Evolutionary conservation across 2,113 vertebrate species (phyloP).

Genomic region (Oncorhynchus keta): DNA sequence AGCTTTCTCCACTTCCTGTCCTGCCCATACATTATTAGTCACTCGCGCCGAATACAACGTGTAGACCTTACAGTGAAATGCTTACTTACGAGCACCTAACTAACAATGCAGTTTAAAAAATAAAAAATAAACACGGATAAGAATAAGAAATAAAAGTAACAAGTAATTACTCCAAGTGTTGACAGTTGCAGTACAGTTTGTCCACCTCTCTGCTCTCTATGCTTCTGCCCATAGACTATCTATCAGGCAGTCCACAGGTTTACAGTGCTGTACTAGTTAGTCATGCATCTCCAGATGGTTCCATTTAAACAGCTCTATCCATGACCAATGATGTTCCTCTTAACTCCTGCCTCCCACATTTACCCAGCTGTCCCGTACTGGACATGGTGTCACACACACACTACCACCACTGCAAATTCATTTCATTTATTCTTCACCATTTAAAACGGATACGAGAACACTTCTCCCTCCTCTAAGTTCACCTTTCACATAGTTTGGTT

Average conservation of each 20-base stretch:
- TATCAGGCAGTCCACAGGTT: constrained; percentile 7
- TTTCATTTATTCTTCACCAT: neutral
- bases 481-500: neutral
- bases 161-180: too few species aligned
- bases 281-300: constrained; percentile 28
- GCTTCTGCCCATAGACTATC: neutral
- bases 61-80: too few species aligned
- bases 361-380: neutral
- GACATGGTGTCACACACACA: neutral
- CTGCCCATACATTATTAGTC: too few species aligned
- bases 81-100: too few species aligned
- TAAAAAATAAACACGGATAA: too few species aligned
- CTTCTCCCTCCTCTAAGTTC: neutral
- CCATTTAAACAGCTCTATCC: constrained; percentile 30
- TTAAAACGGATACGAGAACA: neutral
- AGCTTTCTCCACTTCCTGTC: too few species aligned
- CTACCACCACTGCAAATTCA: too few species aligned
- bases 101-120: too few species aligned
- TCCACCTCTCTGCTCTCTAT: too few species aligned
- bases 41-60: too few species aligned
- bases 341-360: neutral
- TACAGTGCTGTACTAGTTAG: neutral
- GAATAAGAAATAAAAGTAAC: too few species aligned
- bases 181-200: too few species aligned
- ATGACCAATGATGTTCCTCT: constrained; percentile 18